Percentiles rank a stretch among this genome's conserved stretches.
phyloP scores from a whole-genome alignment of 2,113 vertebrate species.

The Dendropsophus ebraccatus region DNA sequence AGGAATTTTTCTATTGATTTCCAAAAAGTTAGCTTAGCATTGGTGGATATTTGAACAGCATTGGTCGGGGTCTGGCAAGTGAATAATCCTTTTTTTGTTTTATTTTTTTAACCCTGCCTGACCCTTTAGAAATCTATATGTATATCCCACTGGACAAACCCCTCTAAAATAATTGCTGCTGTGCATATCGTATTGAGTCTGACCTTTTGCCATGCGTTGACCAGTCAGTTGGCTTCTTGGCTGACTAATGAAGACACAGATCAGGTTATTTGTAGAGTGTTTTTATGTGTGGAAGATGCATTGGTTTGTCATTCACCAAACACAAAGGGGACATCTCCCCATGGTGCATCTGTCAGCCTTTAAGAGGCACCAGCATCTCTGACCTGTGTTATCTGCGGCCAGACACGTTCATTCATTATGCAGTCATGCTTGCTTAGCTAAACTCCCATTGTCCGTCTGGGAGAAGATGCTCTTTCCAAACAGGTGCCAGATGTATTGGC shows the following conservation, averaged over 20 bases:
- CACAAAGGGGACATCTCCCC: constrained; percentile 10
- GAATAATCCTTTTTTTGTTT: background rate
- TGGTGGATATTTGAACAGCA: too few relatives aligned
- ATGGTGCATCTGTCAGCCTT: constrained; percentile 43
- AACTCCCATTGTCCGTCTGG: background rate
- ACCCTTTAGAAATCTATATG: too few relatives aligned
- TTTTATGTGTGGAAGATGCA: constrained; percentile 59
- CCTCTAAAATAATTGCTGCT: background rate
- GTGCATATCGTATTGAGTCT: background rate
- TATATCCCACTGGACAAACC: background rate
- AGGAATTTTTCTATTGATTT: too few relatives aligned
- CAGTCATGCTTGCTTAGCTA: background rate
- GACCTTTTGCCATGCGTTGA: constrained; percentile 13
- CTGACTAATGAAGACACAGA: constrained; percentile 12
- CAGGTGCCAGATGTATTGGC: constrained; percentile 47
- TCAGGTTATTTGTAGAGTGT: background rate
- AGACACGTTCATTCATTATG: background rate
- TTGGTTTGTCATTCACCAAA: constrained; percentile 58
- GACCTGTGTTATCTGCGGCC: accelerated
- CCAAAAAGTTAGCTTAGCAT: too few relatives aligned
- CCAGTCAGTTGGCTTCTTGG: background rate
- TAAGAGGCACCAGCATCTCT: constrained; percentile 11
- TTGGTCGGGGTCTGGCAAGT: background rate
- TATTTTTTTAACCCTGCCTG: too few relatives aligned
- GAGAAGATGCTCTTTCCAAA: constrained; percentile 51